Evolutionary conservation across 64 coral and sea anemone species (phyloP).

Genomic region (Anthopleura sola): DNA sequence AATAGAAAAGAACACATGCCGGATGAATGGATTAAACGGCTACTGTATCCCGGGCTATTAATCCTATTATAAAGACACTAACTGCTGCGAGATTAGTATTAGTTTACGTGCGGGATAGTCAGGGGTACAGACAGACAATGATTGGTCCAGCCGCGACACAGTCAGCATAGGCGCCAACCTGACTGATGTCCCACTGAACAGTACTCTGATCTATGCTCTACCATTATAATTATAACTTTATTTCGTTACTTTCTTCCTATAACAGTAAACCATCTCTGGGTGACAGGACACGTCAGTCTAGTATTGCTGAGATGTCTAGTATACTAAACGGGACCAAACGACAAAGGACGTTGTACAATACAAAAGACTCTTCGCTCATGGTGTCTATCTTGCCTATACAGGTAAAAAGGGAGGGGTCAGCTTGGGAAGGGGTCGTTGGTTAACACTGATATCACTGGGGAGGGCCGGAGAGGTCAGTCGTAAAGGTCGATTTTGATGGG

Average conservation of each 20-base stretch:
- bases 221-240: too few species aligned
- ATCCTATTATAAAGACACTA: not conserved
- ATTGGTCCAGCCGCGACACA: not conserved
- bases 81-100: conserved; percentile 1
- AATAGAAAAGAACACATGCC: not conserved
- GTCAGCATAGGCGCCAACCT: not conserved
- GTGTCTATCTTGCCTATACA: conserved; percentile 31
- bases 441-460: not conserved
- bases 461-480: not conserved
- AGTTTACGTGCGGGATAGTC: not conserved
- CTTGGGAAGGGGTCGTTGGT: not conserved
- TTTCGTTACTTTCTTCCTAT: not conserved
- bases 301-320: conserved; percentile 30
- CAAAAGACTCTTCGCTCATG: conserved; percentile 53
- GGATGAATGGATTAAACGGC: not conserved
- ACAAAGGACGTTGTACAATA: conserved; percentile 70
- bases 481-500: too few species aligned
- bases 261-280: not conserved
- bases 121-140: not conserved
- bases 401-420: conserved; percentile 23
- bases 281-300: conserved; percentile 30
- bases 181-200: not conserved
- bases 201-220: not conserved
- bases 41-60: not conserved
- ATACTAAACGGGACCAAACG: conserved; percentile 66